Evolutionary conservation across 1,140 invertebrate species (phyloP).

Genomic region (Rhagoletis zephyria): DNA sequence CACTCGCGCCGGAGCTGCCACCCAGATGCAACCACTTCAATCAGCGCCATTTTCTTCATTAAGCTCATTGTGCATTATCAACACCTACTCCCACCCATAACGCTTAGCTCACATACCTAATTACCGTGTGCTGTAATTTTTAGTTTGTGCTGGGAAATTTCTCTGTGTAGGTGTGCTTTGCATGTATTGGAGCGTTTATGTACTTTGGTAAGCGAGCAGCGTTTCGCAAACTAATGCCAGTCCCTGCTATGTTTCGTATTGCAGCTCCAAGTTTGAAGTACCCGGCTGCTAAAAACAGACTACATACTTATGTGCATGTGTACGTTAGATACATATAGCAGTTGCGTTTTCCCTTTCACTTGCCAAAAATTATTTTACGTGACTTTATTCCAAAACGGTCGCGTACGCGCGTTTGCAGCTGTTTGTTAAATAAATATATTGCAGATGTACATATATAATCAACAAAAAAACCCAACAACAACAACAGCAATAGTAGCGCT

Average conservation of each 20-base stretch:
- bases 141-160: not conserved
- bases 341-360: slow-evolving; percentile 45
- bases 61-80: not conserved
- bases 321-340: not conserved
- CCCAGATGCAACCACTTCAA: not conserved
- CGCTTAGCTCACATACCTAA: not conserved
- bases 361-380: slow-evolving; percentile 51
- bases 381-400: slow-evolving; percentile 44
- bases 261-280: not conserved
- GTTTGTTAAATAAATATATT: not conserved
- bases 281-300: not conserved
- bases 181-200: not conserved
- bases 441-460: not conserved
- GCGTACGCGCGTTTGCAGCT: slow-evolving; percentile 35
- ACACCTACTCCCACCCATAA: too few species aligned
- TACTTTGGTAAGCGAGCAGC: not conserved
- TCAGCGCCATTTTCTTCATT: slow-evolving; percentile 28
- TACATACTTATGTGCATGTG: too few species aligned
- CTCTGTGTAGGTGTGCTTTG: not conserved
- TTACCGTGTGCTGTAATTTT: not conserved
- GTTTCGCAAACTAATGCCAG: slow-evolving; percentile 8
- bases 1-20: not conserved
- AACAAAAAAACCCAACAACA: not conserved
- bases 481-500: not conserved
- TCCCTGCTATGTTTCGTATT: slow-evolving; percentile 1